These are phyloP conservation scores for Todus mexicanus DNA, from an alignment of 2,797 vertebrate genomes.

Conservation along the genomic window DNA sequence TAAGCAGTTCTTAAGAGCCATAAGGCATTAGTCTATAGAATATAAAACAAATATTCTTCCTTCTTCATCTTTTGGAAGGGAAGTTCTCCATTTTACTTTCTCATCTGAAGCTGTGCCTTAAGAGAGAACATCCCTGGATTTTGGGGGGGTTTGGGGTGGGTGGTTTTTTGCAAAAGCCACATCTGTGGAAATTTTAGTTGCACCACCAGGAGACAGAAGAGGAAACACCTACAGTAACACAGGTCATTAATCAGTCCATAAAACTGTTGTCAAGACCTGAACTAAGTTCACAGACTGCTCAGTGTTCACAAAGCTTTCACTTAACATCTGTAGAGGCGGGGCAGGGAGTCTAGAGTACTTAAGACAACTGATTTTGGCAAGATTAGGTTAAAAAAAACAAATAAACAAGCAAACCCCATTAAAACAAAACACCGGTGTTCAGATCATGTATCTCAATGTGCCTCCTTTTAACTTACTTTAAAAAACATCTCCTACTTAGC, in stretches of 20 bases:
- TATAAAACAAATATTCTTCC: not conserved
- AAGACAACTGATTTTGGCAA: not conserved
- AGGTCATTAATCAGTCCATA: constrained; percentile 1
- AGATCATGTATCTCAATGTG: not conserved
- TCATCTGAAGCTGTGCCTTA: not conserved
- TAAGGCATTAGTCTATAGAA: not conserved
- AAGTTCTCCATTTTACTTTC: not conserved
- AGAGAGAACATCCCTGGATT: not conserved
- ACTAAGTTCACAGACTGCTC: not conserved
- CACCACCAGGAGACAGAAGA: not conserved
- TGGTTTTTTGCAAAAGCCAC: not conserved
- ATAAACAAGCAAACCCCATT: not conserved
- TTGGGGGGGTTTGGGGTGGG: not conserved
- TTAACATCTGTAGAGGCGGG: not conserved
- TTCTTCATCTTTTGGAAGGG: not conserved
- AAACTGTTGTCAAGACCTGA: not conserved
- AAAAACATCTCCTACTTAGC: not conserved
- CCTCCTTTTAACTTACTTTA: not conserved
- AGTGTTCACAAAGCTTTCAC: not conserved
- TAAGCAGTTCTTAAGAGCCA: not conserved
- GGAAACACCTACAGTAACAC: constrained; percentile 13
- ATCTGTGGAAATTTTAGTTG: not conserved
- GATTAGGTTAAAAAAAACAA: not conserved
- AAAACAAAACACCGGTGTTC: not conserved
- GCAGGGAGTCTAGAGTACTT: not conserved